Percentiles rank a stretch among this genome's conserved stretches.
Evolutionary conservation across 2,888 invertebrate genomes (phyloP).

Genomic region (Nymphalis polychloros): DNA sequence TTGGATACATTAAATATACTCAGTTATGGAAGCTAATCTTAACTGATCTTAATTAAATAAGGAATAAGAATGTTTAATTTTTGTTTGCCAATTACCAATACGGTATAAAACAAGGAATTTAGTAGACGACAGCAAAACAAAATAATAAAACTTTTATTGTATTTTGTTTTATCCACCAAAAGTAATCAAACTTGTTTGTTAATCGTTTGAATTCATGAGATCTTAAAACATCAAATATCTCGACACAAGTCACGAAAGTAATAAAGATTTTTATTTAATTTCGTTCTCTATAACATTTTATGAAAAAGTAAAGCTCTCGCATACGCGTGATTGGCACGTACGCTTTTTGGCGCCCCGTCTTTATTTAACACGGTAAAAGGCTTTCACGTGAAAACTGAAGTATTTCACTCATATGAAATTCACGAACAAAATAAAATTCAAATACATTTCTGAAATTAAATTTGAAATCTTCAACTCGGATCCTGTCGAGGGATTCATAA

Average conservation of each 20-base stretch:
- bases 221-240: slow-evolving; percentile 4
- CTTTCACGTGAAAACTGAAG: slow-evolving; percentile 33
- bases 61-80: no score
- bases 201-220: slow-evolving; percentile 3
- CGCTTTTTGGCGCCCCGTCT: slow-evolving; percentile 37
- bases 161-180: neutral
- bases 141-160: neutral
- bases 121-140: neutral
- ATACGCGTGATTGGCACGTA: slow-evolving; percentile 38
- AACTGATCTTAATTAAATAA: no score
- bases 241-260: slow-evolving; percentile 19
- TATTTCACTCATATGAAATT: slow-evolving; percentile 31
- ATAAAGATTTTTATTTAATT: slow-evolving; percentile 40
- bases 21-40: no score
- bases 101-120: no score
- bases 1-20: no score
- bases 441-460: slow-evolving; percentile 23
- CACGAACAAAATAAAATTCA: slow-evolving; percentile 26
- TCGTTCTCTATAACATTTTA: slow-evolving; percentile 34
- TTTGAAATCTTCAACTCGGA: slow-evolving; percentile 20
- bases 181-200: neutral
- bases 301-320: slow-evolving; percentile 37
- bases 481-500: slow-evolving; percentile 8
- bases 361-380: slow-evolving; percentile 36
- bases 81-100: no score